phyloP scores from a whole-genome alignment of 2,888 invertebrate genomes.

The Pristionchus exspectatus region DNA sequence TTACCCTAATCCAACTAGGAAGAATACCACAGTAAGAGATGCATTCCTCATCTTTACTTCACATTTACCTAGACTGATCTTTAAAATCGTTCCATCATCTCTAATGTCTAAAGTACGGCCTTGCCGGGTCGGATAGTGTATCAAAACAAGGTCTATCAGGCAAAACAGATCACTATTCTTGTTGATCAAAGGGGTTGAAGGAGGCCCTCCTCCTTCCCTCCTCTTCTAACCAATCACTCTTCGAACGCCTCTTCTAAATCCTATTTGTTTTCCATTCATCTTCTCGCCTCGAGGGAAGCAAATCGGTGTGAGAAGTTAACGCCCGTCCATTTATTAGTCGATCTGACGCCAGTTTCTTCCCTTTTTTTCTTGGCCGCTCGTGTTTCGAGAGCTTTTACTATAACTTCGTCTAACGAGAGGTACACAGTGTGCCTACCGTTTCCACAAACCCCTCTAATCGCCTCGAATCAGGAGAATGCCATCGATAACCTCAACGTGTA shows the following conservation, averaged over 20 bases:
- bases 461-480: neutral
- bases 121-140: neutral
- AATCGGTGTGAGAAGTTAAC: conserved; percentile 14
- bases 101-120: neutral
- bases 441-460: neutral
- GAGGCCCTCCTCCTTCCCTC: neutral
- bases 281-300: conserved; percentile 1
- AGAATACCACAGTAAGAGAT: too few relatives aligned
- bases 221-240: conserved; percentile 13
- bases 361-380: neutral
- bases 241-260: conserved; percentile 13
- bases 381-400: neutral
- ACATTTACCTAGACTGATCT: neutral
- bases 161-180: conserved; percentile 5
- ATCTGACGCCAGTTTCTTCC: neutral
- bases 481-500: neutral
- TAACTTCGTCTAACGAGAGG: too few relatives aligned
- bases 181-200: conserved; percentile 11
- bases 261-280: conserved; percentile 50
- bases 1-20: too few relatives aligned
- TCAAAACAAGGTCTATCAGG: conserved; percentile 21
- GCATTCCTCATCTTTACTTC: neutral
- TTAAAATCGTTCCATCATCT: neutral
- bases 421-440: neutral
- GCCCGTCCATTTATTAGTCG: conserved; percentile 33